A percentile compares a stretch with the other conserved stretches of the same genome.
These are phyloP conservation scores for Hydractinia echinata DNA, from an alignment of 30 jellyfish, hydroid and myxozoan genomes.

Conservation along the genomic window DNA sequence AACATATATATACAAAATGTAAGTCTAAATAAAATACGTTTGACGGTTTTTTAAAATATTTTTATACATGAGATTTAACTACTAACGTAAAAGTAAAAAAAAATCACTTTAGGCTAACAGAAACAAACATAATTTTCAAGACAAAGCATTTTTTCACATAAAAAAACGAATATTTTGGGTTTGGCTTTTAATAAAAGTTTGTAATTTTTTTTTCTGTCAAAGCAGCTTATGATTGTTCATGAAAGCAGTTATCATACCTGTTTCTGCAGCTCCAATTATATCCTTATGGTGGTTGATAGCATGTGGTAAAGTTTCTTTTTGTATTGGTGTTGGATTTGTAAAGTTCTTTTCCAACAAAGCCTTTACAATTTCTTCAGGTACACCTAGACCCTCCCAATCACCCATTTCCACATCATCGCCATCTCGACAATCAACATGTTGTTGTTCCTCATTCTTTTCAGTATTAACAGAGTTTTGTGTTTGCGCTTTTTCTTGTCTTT, in stretches of 20 bases:
- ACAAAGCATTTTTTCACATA: no score
- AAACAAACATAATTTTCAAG: no score
- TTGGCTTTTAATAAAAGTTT: no score
- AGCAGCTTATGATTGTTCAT: background rate
- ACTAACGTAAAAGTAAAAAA: no score
- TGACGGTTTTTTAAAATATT: no score
- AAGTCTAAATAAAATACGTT: no score
- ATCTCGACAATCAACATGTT: background rate
- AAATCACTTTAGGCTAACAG: no score
- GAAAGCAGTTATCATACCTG: slow-evolving; percentile 47
- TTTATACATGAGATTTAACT: no score
- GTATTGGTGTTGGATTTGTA: slow-evolving; percentile 80
- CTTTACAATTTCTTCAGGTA: slow-evolving; percentile 56
- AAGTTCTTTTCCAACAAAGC: slow-evolving; percentile 71
- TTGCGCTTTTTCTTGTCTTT: slow-evolving; percentile 8
- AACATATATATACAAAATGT: no score
- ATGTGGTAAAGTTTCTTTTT: slow-evolving; percentile 60
- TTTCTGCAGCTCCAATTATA: slow-evolving; percentile 97
- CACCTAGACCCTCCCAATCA: slow-evolving; percentile 83
- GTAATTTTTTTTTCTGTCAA: no score
- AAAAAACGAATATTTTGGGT: no score
- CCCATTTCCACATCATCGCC: slow-evolving; percentile 48
- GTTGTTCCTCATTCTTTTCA: background rate
- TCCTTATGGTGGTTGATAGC: slow-evolving; percentile 69
- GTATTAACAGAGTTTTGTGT: background rate